Evolutionary conservation across 2,797 vertebrate genomes (phyloP), one percentile per base, ranked within the genome.

Genomic region (Brachyrhaphis roseni): DNA sequence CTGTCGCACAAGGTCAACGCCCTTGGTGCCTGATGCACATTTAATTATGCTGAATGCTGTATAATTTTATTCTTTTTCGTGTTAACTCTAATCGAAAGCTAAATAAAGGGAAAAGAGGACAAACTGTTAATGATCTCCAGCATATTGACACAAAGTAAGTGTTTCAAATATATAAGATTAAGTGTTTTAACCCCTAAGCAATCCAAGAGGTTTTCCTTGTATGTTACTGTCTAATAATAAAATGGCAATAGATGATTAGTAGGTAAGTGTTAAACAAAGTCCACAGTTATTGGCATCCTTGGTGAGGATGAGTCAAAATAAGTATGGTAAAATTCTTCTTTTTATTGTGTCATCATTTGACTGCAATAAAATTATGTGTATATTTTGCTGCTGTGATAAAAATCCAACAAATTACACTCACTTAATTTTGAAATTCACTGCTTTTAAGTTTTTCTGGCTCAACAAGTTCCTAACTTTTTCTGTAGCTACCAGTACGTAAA

Each of bases 11-110:
- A 51, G 76, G 72, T 76, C 64, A 41, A 83, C 36, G 20, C 73
- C 86, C 80, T 66, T 41, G 28, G 70, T 57, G 73, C 68, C 36
- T 49, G 26, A 75, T 39, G 62, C 76, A 82, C 23, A 72, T 55
- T 0, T 2, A 82, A 31, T 81, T 43, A 31, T n/a, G 41, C 10
- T 43, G 39, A 66, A 41, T 39, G 64, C 1, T 34, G 31, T 36
- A 8, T 3, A 64, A 34, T 64, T 39, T 20, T 39, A 66, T 23
- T 23, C 6, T 6, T 57, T 13, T 7, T 64, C 3, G 62, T 34
- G 62, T 66, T 23, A 23, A 39, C 39, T 39, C 62, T 12, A 39
- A 66, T 4, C 7, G 39, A 39, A 8, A 23, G 15, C 7, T 10
- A 23, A 62, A 18, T 34, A 62, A 62, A 23, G 20, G 8, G 8